Evolutionary conservation across 2,888 invertebrate species (phyloP), one percentile per base, ranked within the genome.

Genomic region (Plagiodera versicolora): DNA sequence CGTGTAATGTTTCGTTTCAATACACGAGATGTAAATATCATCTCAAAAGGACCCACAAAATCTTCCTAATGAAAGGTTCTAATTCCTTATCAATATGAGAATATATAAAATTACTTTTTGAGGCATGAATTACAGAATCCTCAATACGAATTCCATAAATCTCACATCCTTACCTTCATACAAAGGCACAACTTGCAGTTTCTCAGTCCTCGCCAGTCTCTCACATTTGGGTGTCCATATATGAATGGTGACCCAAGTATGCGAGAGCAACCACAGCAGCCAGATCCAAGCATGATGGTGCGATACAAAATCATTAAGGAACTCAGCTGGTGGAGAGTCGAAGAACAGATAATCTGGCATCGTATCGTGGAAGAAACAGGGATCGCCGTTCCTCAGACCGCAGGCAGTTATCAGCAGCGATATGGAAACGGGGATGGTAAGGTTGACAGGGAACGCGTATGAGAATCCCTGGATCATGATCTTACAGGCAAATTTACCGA

Each of bases 211-310:
- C 0, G 98, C 98, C 74, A 99, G 85, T 83, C 98, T 89, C 81
- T 98, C 98, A 74, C 95, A 95, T 82, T 96, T 95, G 2, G 98
- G 98, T 1, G 93, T 95, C 98, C 98, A 99, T 67, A 98, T 94
- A 75, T 99, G 98, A 61, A 97, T 83, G 0, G 96, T 93, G 56
- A 98, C 92, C 95, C 98, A 98, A 0, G 95, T 93, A 81, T 98
- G 98, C 1, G 96, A 96, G 2, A 97, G 79, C 56, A 97, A 81
- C 94, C 98, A 95, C 10, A 95, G 77, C 56, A 95, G 80, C 95
- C 95, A 95, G 8, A 94, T 87, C 94, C 95, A 95, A 0, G 92
- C 93, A 84, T 95, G 92, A 85, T 94, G 92, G 67, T 89, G 88
- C 0, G 90, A 87, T 56, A 94, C 88, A 76, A 92, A 94, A 73